Base-by-base conservation (phyloP, 2,113 vertebrate species). In the Marmota monax region DNA sequence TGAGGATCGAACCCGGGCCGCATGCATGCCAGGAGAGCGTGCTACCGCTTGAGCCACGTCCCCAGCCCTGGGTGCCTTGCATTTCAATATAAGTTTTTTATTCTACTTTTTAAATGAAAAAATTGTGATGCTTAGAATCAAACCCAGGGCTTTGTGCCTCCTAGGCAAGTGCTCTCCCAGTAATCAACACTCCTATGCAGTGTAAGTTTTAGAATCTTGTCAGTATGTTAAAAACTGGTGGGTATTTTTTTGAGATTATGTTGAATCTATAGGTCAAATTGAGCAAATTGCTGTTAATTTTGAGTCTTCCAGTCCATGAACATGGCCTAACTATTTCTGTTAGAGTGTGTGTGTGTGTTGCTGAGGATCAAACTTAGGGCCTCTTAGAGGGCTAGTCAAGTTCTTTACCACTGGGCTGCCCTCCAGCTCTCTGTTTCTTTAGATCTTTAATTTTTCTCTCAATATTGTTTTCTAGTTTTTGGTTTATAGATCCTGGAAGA, bases 191-290 rank as follows among this genome's bases (percentile, higher is more conserved):
- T 27, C 25, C 13, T 6, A 27, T 91, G 78, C 39, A 65, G 3
- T 39, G 1, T 84, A 70, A 27, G 12, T 85, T 88, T 93, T 95
- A 51, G 34, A 89, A n/a, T 63, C 7, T 61, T 22, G 48, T 77
- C 42, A 94, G 1, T 22, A 13, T 77, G 39, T 88, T 51, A 76
- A 6, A 67, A 20, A 65, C 20, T 37, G 84, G 12, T n/a, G 48
- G 67, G 14, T 25, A 83, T 89, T 92, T 73, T 37, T 56, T 86
- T 94, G 58, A 45, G 23, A 65, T 83, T 86, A 53, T 37, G n/a
- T 65, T 92, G 45, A 95, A 83, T 87, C 37, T 65, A 0, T 95
- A 92, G 42, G 13, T 85, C n/a, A 70, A 16, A 63, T 39, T 93
- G 48, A n/a, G 48, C 51, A 93, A 51, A 76, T 8, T 84, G 90